Percentiles rank a stretch among this genome's conserved stretches.
These are phyloP conservation scores for Drosophila recens DNA, from an alignment of 2,888 invertebrate species.

Conservation along the genomic window DNA sequence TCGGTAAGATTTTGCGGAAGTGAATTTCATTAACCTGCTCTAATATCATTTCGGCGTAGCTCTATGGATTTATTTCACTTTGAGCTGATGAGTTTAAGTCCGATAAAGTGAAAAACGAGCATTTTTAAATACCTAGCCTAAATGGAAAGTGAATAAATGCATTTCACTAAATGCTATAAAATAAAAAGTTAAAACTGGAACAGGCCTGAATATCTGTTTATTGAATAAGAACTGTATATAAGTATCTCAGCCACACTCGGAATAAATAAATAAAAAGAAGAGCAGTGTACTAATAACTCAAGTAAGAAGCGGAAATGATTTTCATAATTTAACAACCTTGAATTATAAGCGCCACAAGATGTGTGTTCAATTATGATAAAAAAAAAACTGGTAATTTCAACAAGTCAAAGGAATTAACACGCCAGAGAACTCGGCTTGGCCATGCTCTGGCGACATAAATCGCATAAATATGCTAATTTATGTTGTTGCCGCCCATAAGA, in stretches of 20 bases:
- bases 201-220: neutral
- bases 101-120: too few species aligned
- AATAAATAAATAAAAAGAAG: neutral
- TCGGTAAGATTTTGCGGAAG: too few species aligned
- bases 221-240: too few species aligned
- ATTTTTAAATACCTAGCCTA: too few species aligned
- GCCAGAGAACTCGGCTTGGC: constrained; percentile 52
- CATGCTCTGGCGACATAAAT: constrained; percentile 58
- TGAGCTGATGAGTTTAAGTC: too few species aligned
- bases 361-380: constrained; percentile 24
- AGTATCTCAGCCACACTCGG: too few species aligned
- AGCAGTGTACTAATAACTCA: constrained; percentile 2
- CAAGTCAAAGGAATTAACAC: constrained; percentile 56
- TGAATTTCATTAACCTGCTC: too few species aligned
- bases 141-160: too few species aligned
- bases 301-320: constrained; percentile 48
- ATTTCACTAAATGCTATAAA: too few species aligned
- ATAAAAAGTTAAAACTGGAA: too few species aligned
- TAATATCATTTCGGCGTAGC: too few species aligned
- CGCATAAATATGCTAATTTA: constrained; percentile 67
- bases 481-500: constrained; percentile 53
- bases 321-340: constrained; percentile 39
- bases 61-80: too few species aligned
- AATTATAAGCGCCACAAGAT: constrained; percentile 31
- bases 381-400: constrained; percentile 55